Evolutionary conservation across 2,113 vertebrate genomes (phyloP).

Genomic region (Spizaetus ornatus): DNA sequence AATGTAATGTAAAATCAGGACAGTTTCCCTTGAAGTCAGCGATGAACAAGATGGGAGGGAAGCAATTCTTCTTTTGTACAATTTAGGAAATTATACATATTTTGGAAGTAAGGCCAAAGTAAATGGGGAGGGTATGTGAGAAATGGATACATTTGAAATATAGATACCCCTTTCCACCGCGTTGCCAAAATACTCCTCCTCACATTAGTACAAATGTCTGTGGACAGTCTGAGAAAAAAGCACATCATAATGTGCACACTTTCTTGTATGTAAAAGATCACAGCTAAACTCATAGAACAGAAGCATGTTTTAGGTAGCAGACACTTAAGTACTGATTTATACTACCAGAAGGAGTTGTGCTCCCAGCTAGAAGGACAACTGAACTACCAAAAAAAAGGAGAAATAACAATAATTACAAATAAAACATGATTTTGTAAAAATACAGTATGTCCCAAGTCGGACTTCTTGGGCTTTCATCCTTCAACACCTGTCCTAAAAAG

Average conservation of each 20-base stretch:
- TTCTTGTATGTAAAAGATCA: background rate
- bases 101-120: background rate
- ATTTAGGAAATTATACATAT: background rate
- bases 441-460: background rate
- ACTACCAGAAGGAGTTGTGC: background rate
- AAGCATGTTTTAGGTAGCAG: background rate
- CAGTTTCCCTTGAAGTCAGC: background rate
- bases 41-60: background rate
- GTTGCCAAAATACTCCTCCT: background rate
- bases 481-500: background rate
- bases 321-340: background rate
- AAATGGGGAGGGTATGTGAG: background rate
- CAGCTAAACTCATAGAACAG: background rate
- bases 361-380: background rate
- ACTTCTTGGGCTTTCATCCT: background rate
- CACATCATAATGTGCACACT: background rate
- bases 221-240: background rate
- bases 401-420: background rate
- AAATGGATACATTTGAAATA: background rate
- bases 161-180: background rate
- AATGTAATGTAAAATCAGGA: background rate
- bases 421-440: background rate
- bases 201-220: background rate
- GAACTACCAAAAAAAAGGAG: background rate
- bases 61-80: background rate